phyloP scores from a whole-genome alignment of 2,113 vertebrate species.

The Penelope pileata region DNA sequence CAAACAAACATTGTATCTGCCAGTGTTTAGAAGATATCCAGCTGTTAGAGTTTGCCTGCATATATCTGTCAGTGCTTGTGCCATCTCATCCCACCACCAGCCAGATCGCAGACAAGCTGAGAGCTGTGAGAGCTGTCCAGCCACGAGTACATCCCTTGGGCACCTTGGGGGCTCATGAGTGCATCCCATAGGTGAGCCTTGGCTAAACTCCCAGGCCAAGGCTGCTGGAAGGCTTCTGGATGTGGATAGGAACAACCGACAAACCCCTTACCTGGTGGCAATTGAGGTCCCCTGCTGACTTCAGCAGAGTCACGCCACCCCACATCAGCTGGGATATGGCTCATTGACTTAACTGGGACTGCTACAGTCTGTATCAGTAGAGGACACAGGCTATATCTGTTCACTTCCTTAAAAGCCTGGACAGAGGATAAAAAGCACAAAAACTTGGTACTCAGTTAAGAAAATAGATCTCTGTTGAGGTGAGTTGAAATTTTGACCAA shows the following conservation, averaged over 20 bases:
- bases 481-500: background rate
- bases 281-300: accelerated
- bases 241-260: accelerated
- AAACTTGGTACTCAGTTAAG: background rate
- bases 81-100: accelerated
- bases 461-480: background rate
- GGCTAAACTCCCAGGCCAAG: accelerated
- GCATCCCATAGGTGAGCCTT: background rate
- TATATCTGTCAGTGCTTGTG: accelerated
- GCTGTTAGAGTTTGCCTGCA: accelerated
- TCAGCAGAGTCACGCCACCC: background rate
- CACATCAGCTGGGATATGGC: accelerated
- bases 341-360: background rate
- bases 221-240: background rate
- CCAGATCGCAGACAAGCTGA: background rate
- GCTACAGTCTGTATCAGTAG: background rate
- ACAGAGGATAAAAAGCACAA: background rate
- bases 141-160: accelerated
- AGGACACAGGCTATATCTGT: background rate
- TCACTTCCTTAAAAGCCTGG: background rate
- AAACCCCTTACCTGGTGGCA: accelerated
- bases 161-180: background rate
- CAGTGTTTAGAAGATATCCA: accelerated
- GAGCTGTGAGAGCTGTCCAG: accelerated
- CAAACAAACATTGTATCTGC: background rate